Evolutionary conservation across 2,797 vertebrate genomes (phyloP).

Genomic region (Smutsia gigantea): DNA sequence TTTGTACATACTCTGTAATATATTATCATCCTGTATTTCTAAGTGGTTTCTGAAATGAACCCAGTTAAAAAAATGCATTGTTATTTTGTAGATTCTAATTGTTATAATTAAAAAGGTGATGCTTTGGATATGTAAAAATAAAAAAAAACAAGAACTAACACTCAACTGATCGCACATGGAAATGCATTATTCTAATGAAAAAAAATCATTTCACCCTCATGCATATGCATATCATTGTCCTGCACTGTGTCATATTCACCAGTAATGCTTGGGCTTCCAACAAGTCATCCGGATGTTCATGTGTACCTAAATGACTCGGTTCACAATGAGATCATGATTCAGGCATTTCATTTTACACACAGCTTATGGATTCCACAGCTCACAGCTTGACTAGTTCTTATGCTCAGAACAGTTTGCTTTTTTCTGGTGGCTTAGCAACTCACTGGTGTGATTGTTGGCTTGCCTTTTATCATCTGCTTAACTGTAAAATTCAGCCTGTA

Average conservation of each 20-base stretch:
- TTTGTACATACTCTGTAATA: not conserved
- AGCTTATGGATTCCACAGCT: constrained; percentile 49
- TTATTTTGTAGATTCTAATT: not conserved
- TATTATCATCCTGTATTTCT: not conserved
- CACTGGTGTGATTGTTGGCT: not conserved
- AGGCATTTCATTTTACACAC: constrained; percentile 52
- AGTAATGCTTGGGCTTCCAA: not conserved
- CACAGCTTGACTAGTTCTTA: constrained; percentile 47
- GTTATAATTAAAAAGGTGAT: constrained; percentile 7
- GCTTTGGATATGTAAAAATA: not conserved
- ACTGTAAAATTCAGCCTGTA: constrained; percentile 55
- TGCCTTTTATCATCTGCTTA: constrained; percentile 56
- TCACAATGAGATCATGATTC: constrained; percentile 14
- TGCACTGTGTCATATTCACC: not conserved
- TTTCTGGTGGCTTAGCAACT: constrained; percentile 64
- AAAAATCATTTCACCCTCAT: not conserved
- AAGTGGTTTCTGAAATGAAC: not conserved
- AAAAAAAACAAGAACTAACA: not conserved
- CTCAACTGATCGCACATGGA: not conserved
- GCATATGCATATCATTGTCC: not conserved
- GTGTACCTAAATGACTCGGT: constrained; percentile 4
- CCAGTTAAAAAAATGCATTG: not conserved
- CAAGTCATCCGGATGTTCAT: not conserved
- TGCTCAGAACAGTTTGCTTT: constrained; percentile 51
- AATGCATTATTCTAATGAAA: not conserved